Evolutionary conservation across 2,113 vertebrate species (phyloP).

Genomic region (Potamarius usumacintae): DNA sequence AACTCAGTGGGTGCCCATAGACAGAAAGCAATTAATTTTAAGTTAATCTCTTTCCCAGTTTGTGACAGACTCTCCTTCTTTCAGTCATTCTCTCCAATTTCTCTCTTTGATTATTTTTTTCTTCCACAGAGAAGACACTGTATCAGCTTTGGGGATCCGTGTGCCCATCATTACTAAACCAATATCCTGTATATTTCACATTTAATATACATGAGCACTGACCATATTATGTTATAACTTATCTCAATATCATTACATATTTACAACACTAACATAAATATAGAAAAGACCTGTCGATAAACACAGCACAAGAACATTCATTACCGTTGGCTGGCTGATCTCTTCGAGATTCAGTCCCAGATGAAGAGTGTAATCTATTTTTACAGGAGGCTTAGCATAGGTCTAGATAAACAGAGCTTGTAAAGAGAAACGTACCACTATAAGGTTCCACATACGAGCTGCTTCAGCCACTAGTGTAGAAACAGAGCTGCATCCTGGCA

Average conservation of each 20-base stretch:
- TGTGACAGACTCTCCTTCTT: slow-evolving; percentile 11
- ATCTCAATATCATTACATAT: neutral
- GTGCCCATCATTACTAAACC: slow-evolving; percentile 1
- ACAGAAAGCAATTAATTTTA: slow-evolving; percentile 34
- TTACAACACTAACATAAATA: neutral
- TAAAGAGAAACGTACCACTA: slow-evolving; percentile 80
- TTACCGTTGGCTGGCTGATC: neutral
- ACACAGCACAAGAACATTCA: neutral
- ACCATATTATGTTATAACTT: neutral
- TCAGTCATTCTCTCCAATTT: slow-evolving; percentile 7
- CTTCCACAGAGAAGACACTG: neutral
- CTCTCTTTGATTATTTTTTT: neutral
- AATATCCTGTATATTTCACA: neutral
- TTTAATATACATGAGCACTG: neutral
- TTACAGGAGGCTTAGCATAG: neutral
- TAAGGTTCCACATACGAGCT: slow-evolving; percentile 96
- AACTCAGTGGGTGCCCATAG: neutral
- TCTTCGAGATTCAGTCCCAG: neutral
- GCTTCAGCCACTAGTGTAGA: slow-evolving; percentile 92
- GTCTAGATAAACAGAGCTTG: neutral
- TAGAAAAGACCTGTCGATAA: neutral
- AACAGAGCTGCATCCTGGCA: slow-evolving; percentile 93
- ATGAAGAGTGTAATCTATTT: neutral
- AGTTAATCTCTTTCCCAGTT: slow-evolving; percentile 33
- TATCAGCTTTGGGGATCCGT: slow-evolving; percentile 2